phyloP scores from a whole-genome alignment of 2,888 invertebrate genomes.

The Alviniconcha strummeri region DNA sequence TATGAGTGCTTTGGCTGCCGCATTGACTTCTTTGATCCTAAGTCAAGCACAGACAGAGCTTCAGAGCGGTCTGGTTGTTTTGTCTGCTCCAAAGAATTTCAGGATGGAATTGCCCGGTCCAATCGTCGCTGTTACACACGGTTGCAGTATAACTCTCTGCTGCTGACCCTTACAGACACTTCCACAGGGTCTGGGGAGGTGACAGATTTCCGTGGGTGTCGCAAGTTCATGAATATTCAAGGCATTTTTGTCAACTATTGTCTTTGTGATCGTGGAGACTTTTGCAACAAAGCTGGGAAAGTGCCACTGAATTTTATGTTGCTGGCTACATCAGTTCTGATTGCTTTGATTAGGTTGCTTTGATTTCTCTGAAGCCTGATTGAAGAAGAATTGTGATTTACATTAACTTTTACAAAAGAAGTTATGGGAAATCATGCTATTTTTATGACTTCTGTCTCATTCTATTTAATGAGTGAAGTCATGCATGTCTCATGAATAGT shows the following conservation, averaged over 20 bases:
- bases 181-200: conserved; percentile 37
- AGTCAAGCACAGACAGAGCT: conserved; percentile 38
- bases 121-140: conserved; percentile 46
- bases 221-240: conserved; percentile 36
- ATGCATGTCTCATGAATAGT: not conserved
- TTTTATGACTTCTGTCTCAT: too few species aligned
- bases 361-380: not conserved
- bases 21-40: conserved; percentile 49
- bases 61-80: conserved; percentile 46
- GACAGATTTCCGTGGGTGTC: conserved; percentile 37
- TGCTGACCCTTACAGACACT: conserved; percentile 37
- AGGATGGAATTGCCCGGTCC: conserved; percentile 49
- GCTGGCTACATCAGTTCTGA: conserved; percentile 2
- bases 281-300: conserved; percentile 35
- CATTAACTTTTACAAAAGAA: not conserved
- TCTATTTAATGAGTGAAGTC: not conserved
- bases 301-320: conserved; percentile 12
- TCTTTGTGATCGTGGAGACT: conserved; percentile 34
- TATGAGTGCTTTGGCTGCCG: conserved; percentile 51
- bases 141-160: conserved; percentile 40
- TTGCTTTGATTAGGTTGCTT: not conserved
- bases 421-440: too few species aligned
- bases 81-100: conserved; percentile 54
- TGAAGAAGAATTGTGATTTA: not conserved
- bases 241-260: conserved; percentile 40